Evolutionary conservation across 2,797 vertebrate species (phyloP), one percentile per base, ranked within the genome.

Genomic region (Coendou prehensilis): DNA sequence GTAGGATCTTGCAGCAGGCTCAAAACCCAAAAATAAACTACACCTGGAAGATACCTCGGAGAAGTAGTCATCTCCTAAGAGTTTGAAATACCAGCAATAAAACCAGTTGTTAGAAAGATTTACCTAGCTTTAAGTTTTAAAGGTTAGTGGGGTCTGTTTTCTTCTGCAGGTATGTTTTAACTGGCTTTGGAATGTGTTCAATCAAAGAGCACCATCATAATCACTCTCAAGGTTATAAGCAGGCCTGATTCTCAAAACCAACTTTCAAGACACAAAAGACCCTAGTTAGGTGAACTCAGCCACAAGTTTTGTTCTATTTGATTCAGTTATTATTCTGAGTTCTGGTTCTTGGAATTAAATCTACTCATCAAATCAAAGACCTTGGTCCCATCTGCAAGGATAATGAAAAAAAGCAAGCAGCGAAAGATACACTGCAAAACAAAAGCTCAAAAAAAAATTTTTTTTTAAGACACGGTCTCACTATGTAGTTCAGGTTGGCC

Each of bases 121-220:
- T 97, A 97, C 92, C 98, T 97, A 98, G 79, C 81, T 98, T 98
- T 98, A 97, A 98, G 15, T 86, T 97, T 98, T 97, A 98, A 97
- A 96, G 26, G 14, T 85, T 63, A 80, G 33, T 57, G 30, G 50
- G 33, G 57, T 93, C 63, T 80, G 37, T 96, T 82, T 93, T 78
- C 41, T 93, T 93, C 45, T 83, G 33, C 23, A 87, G 4, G 26
- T 59, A 76, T 82, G 50, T 37, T 78, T n/a, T 87, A 79, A 54
- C 3, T 37, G 45, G 33, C 78, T 87, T 73, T 69, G 23, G n/a
- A 69, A 69, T 54, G 50, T 82, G 28, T 87, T 93, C 57, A 95
- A 86, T 75, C 13, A 89, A 93, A 79, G 37, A 79, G 64, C 75
- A 90, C 9, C 17, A 26, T 45, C 20, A 33, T 50, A 13, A 9